Evolutionary conservation across 2,797 vertebrate species (phyloP).

Genomic region (Bradypus variegatus): DNA sequence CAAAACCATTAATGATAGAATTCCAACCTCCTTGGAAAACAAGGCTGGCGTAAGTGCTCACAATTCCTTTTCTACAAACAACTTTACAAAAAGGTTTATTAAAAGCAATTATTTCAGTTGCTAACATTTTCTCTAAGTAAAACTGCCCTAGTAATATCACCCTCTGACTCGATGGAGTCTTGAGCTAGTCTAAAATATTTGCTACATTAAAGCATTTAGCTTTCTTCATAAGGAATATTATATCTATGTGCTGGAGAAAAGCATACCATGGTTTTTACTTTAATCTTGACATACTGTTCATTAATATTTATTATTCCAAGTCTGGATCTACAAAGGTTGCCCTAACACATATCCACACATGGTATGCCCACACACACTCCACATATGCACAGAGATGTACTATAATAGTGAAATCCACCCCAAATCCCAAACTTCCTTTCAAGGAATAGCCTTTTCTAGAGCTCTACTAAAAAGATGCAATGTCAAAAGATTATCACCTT

Average conservation of each 20-base stretch:
- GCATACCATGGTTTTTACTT: not conserved
- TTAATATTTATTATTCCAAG: constrained; percentile 13
- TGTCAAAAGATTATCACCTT: not conserved
- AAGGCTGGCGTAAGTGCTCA: not conserved
- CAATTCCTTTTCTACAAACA: constrained; percentile 14
- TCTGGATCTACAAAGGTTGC: not conserved
- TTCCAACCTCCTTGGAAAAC: not conserved
- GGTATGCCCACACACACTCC: not conserved
- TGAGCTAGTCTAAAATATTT: not conserved
- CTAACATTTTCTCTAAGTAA: constrained; percentile 31
- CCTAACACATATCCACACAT: not conserved
- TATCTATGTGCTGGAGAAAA: not conserved
- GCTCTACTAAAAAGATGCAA: not conserved
- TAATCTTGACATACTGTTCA: not conserved
- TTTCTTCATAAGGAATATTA: not conserved
- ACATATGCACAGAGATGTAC: not conserved
- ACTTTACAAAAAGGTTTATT: constrained; percentile 2
- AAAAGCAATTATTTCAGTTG: not conserved
- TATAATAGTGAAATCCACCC: not conserved
- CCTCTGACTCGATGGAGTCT: not conserved
- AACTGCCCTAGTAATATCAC: not conserved
- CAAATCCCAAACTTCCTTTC: not conserved
- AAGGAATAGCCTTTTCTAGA: not conserved
- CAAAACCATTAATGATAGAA: not conserved
- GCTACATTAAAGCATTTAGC: not conserved